phyloP scores from a whole-genome alignment of 2,797 vertebrate genomes.

The Cetoscarus ocellatus region DNA sequence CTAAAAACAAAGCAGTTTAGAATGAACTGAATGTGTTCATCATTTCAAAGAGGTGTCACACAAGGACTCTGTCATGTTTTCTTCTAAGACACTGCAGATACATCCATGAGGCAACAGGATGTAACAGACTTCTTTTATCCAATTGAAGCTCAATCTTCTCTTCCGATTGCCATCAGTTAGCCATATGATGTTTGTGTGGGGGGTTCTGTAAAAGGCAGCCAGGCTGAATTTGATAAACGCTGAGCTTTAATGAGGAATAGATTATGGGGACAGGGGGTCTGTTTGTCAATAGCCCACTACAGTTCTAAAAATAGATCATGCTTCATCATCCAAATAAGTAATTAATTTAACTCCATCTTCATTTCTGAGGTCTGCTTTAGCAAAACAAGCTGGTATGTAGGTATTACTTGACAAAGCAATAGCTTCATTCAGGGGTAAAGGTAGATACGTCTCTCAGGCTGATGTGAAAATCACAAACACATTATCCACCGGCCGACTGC shows the following conservation, averaged over 20 bases:
- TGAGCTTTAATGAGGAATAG: slow-evolving; percentile 74
- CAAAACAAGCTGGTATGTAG: slow-evolving; percentile 4
- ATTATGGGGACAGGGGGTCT: slow-evolving; percentile 44
- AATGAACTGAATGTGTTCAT: slow-evolving; percentile 35
- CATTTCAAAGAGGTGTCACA: background rate
- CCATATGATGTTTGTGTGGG: slow-evolving; percentile 64
- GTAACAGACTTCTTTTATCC: slow-evolving; percentile 74
- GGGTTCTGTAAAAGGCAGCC: slow-evolving; percentile 72
- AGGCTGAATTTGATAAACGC: slow-evolving; percentile 74
- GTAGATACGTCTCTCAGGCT: background rate
- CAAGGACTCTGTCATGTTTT: slow-evolving; percentile 26
- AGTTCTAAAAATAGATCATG: slow-evolving; percentile 60
- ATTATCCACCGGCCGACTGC: slow-evolving; percentile 12
- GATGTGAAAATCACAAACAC: slow-evolving; percentile 16
- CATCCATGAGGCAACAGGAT: slow-evolving; percentile 72
- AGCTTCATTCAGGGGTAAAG: background rate
- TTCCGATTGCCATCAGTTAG: slow-evolving; percentile 79
- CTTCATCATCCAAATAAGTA: slow-evolving; percentile 47
- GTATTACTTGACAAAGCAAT: background rate
- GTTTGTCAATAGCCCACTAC: slow-evolving; percentile 53
- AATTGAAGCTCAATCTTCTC: slow-evolving; percentile 79
- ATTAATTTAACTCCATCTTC: slow-evolving; percentile 37
- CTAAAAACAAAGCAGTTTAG: slow-evolving; percentile 4
- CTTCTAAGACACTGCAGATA: slow-evolving; percentile 60
- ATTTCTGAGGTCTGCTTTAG: slow-evolving; percentile 16